phyloP scores from a whole-genome alignment of 2,888 invertebrate genomes.

The Sinodicranocentrus sp. region DNA sequence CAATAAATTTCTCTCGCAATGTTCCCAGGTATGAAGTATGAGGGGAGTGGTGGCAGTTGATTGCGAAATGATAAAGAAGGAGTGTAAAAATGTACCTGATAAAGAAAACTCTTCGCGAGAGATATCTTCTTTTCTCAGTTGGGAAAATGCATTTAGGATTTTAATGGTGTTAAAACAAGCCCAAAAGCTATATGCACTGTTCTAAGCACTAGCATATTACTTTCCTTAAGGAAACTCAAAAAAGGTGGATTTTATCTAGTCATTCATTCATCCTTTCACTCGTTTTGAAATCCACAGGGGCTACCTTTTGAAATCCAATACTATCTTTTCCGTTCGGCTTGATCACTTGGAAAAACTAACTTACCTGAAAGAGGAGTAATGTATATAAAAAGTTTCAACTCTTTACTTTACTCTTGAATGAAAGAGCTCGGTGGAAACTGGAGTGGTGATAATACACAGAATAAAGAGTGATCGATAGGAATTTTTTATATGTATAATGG shows the following conservation, averaged over 20 bases:
- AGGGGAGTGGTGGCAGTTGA: neutral
- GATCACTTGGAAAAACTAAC: neutral
- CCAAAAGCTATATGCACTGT: neutral
- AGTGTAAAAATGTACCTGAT: neutral
- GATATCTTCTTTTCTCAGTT: neutral
- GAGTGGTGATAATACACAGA: neutral
- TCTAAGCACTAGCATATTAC: neutral
- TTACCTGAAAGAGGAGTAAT: neutral
- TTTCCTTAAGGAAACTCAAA: neutral
- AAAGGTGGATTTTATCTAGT: neutral
- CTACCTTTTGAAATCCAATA: neutral
- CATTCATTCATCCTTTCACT: neutral
- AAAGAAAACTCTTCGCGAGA: neutral
- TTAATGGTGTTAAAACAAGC: neutral
- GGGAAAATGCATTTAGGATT: neutral
- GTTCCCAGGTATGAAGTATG: neutral
- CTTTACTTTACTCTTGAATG: no score
- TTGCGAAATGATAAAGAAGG: neutral
- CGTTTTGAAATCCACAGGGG: neutral
- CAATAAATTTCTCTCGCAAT: neutral
- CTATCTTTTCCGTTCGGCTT: neutral
- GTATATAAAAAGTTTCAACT: no score
- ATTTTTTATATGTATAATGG: neutral
- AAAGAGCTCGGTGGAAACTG: no score
- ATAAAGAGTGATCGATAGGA: neutral